Conservation (phyloP, 2,113 vertebrate species). For the Cottus gobio region DNA sequence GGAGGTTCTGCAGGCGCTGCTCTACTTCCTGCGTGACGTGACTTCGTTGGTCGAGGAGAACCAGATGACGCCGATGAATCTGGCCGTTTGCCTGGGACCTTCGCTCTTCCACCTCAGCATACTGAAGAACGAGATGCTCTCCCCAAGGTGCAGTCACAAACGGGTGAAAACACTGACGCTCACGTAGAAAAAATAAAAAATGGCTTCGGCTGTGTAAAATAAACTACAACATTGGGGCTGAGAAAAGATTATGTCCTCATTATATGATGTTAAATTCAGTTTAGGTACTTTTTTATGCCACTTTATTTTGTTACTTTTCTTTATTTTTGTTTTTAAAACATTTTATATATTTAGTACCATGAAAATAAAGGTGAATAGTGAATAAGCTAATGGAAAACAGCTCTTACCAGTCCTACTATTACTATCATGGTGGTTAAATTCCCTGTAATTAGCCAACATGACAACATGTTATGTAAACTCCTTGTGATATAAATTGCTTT, state of each 20-base stretch:
- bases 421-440: not conserved
- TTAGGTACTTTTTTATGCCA: not conserved
- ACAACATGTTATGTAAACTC: not conserved
- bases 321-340: not conserved
- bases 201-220: not conserved
- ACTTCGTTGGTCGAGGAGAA: conserved; percentile 91
- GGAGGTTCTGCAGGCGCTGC: conserved; percentile 92
- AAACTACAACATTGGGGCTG: not conserved
- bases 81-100: conserved; percentile 96
- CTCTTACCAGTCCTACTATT: not conserved
- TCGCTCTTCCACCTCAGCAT: conserved; percentile 98
- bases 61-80: conserved; percentile 98
- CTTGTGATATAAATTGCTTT: not conserved
- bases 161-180: not conserved
- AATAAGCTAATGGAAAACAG: not conserved
- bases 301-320: not conserved
- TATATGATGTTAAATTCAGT: not conserved
- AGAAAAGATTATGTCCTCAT: not conserved
- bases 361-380: not conserved
- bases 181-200: not conserved
- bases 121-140: conserved; percentile 91
- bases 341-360: not conserved
- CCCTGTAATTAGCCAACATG: not conserved
- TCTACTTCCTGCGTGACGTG: conserved; percentile 93
- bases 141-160: conserved; percentile 84